Evolutionary conservation across 2,113 vertebrate species (phyloP), one percentile per base, ranked within the genome.

Genomic region (Onychorhynchus coronatus): DNA sequence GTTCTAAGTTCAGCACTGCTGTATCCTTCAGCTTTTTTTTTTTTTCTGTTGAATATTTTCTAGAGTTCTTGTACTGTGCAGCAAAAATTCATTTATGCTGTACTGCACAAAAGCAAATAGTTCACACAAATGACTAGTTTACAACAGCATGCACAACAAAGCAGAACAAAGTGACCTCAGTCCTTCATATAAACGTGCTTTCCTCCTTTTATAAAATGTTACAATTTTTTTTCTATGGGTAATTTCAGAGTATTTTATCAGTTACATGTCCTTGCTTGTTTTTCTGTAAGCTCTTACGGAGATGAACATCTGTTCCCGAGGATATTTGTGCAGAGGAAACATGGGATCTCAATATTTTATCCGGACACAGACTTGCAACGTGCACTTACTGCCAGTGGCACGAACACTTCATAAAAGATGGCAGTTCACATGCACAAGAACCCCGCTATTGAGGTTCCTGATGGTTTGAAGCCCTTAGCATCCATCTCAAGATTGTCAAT

Each of bases 231-330:
- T 55, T 1, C 52, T 87, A 5, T 0, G 5, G 7, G 18, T 85
- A 79, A 88, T 88, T 96, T 96, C 72, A 49, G 52, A 49, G 47
- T 77, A 70, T 82, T 94, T 96, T 90, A 94, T 88, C 67, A 88
- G 63, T 73, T 95, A 46, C 39, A 17, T 46, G 47, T 90, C 93
- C 85, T 93, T 93, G 88, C 42, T 35, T 89, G 78, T 58, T 94
- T 90, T 63, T 85, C 89, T 95, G 68, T 75, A 96, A 94, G 59
- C 52, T 73, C 82, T 94, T 80, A 86, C 3, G 65, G 90, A 90
- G 88, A 71, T 67, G 90, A 96, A 91, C 93, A 90, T 95, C 92
- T 94, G 89, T 77, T 96, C 78, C 68, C 37, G 50, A 61, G 44
- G 65, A 74, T 88, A 91, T 91, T 85, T 86, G 37, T 65, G n/a